A percentile compares a stretch with the other conserved stretches of the same genome.
Conservation (phyloP, 1,140 invertebrate genomes). For the Hermatobates lingyangjiaoensis region DNA sequence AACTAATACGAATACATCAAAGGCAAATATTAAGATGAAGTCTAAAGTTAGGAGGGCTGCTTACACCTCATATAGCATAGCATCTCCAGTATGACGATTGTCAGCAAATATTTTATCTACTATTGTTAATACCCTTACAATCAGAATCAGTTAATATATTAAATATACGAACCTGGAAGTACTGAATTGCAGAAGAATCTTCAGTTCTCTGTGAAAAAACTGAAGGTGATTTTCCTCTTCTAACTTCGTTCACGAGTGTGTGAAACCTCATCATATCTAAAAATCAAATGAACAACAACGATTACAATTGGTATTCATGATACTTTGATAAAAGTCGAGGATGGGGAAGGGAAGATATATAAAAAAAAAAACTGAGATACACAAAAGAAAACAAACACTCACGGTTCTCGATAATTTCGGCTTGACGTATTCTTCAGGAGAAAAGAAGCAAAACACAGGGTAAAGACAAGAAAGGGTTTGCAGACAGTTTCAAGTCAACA, state of each 20-base stretch:
- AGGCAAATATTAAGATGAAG: background rate
- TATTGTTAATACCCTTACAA: background rate
- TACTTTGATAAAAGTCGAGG: background rate
- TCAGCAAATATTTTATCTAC: background rate
- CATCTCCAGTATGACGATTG: background rate
- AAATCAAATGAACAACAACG: constrained; percentile 12
- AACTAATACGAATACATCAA: background rate
- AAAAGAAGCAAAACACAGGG: no score
- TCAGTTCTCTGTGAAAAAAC: constrained; percentile 93
- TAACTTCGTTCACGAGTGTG: constrained; percentile 52
- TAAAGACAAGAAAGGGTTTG: no score
- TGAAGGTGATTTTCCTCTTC: constrained; percentile 55
- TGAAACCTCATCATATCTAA: constrained; percentile 58
- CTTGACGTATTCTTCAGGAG: no score
- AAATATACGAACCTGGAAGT: constrained; percentile 52
- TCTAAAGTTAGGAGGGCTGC: background rate
- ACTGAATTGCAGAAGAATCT: constrained; percentile 91
- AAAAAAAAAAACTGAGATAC: background rate
- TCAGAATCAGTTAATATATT: background rate
- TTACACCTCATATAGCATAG: background rate
- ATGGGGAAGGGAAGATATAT: background rate
- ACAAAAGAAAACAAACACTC: background rate
- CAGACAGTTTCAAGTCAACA: no score
- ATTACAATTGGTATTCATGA: background rate
- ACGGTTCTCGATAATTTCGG: no score